Evolutionary conservation across 1,140 invertebrate species (phyloP).

Genomic region (Diorhabda sublineata): DNA sequence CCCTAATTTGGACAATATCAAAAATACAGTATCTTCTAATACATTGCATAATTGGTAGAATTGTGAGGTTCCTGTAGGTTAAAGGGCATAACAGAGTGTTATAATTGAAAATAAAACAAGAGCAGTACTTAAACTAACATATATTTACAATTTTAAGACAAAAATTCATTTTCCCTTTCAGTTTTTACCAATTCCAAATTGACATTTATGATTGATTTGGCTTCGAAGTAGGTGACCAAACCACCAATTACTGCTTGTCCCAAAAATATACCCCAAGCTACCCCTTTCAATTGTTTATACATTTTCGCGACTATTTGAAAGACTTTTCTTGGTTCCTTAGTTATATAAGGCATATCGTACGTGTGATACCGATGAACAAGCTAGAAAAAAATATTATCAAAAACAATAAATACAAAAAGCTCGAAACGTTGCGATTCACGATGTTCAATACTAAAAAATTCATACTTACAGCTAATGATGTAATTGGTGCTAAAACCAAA

Average conservation of each 20-base stretch:
- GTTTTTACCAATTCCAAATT: slow-evolving; percentile 29
- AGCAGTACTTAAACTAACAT: no score
- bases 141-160: no score
- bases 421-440: no score
- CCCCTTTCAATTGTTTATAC: slow-evolving; percentile 44
- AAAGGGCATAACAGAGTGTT: no score
- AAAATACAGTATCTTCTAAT: no score
- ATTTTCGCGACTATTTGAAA: slow-evolving; percentile 45
- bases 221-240: slow-evolving; percentile 47
- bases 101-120: no score
- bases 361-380: slow-evolving; percentile 49
- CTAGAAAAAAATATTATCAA: slow-evolving; percentile 33
- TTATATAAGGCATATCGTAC: slow-evolving; percentile 48
- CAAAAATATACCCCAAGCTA: slow-evolving; percentile 42
- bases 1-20: no score
- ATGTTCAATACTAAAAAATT: no score
- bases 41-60: no score
- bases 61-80: no score
- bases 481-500: slow-evolving; percentile 45
- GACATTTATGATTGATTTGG: slow-evolving; percentile 44
- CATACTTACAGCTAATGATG: slow-evolving; percentile 43
- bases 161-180: slow-evolving; percentile 14
- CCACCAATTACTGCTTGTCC: slow-evolving; percentile 46
- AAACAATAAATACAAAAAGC: no score
- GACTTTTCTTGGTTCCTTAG: slow-evolving; percentile 45